Evolutionary conservation across 2,888 invertebrate species (phyloP).

Genomic region (Cerastoderma edule): DNA sequence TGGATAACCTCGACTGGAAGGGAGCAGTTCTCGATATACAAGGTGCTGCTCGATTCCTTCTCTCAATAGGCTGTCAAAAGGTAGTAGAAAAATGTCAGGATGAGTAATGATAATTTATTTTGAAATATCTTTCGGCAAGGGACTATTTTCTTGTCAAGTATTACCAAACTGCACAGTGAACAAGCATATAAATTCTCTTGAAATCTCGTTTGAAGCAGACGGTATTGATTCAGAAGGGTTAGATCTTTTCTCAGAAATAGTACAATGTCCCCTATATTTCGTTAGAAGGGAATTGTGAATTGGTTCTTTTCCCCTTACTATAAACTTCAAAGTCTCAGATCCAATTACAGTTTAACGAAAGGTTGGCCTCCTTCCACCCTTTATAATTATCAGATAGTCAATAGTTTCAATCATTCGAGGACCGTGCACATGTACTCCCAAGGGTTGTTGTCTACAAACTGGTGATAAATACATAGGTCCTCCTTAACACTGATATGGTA

Average conservation of each 20-base stretch:
- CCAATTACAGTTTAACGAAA: neutral
- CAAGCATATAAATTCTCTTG: neutral
- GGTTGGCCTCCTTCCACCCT: neutral
- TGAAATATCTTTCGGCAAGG: neutral
- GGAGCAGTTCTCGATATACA: conserved; percentile 77
- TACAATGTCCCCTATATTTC: no score
- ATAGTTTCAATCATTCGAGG: neutral
- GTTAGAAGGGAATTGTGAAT: no score
- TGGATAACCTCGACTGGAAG: conserved; percentile 76
- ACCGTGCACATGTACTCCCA: neutral
- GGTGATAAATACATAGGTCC: neutral
- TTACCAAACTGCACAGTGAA: neutral
- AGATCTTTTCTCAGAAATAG: neutral
- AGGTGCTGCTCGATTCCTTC: conserved; percentile 71
- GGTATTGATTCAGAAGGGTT: neutral
- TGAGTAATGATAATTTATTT: conserved; percentile 46
- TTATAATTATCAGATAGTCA: neutral
- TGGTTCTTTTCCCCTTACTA: no score
- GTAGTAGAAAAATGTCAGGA: no score
- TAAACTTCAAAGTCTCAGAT: no score
- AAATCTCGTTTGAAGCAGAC: neutral
- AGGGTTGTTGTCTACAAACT: neutral
- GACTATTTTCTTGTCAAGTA: neutral
- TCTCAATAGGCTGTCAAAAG: conserved; percentile 69
- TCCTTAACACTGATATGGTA: neutral